Conservation (phyloP, 2,113 vertebrate species). For the Macquaria australasica region DNA sequence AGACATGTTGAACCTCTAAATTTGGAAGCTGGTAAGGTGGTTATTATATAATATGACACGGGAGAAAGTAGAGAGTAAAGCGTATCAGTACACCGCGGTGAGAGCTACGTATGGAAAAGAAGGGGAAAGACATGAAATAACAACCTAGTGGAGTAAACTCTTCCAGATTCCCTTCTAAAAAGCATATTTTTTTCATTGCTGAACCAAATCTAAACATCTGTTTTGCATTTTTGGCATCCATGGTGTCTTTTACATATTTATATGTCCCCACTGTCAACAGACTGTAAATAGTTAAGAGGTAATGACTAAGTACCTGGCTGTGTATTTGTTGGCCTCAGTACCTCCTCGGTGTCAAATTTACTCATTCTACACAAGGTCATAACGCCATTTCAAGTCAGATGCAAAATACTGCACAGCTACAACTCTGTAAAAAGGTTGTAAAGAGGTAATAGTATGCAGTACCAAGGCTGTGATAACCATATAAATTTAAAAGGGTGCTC, state of each 20-base stretch:
- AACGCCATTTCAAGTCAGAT: constrained; percentile 53
- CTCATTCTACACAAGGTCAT: constrained; percentile 59
- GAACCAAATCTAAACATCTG: constrained; percentile 25
- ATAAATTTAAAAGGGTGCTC: constrained; percentile 69
- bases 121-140: constrained; percentile 6
- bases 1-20: constrained; percentile 32
- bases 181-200: not conserved
- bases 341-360: constrained; percentile 42
- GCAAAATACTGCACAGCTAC: constrained; percentile 66
- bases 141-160: constrained; percentile 6
- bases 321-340: constrained; percentile 31
- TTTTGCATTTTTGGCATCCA: constrained; percentile 37
- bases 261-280: constrained; percentile 12
- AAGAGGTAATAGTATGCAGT: constrained; percentile 72
- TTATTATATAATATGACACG: constrained; percentile 30
- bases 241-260: constrained; percentile 40
- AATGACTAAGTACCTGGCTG: constrained; percentile 32
- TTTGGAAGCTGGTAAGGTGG: constrained; percentile 46
- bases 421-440: constrained; percentile 76
- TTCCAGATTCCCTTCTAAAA: constrained; percentile 23
- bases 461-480: constrained; percentile 65
- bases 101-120: constrained; percentile 4
- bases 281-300: constrained; percentile 27
- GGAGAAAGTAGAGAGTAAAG: constrained; percentile 4
- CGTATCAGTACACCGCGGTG: not conserved